These are phyloP conservation scores for Malurus elegans DNA, from an alignment of 2,113 vertebrate species.

Conservation along the genomic window DNA sequence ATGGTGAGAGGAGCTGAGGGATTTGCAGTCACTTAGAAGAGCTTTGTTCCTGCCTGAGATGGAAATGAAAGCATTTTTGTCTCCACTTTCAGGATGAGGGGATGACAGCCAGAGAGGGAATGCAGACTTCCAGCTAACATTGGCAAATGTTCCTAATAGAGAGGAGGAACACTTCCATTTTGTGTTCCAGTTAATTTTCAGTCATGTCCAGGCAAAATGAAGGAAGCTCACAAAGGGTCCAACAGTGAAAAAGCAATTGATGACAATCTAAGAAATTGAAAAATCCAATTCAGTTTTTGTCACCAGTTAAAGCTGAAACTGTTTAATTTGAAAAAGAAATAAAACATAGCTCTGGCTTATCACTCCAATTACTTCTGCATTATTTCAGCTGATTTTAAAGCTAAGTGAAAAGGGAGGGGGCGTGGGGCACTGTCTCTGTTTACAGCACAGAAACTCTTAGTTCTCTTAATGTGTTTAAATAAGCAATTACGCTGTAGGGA, in stretches of 20 bases:
- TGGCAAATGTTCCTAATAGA: neutral
- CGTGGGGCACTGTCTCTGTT: neutral
- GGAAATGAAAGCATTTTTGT: neutral
- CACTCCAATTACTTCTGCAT: conserved; percentile 30
- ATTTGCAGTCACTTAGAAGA: neutral
- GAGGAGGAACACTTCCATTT: neutral
- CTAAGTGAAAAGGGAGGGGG: neutral
- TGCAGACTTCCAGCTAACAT: neutral
- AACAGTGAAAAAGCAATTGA: neutral
- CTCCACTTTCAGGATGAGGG: neutral
- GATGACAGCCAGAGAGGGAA: neutral
- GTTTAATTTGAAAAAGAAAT: conserved; percentile 30
- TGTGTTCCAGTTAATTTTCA: neutral
- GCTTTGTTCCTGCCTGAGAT: neutral
- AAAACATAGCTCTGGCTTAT: conserved; percentile 32
- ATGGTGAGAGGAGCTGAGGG: neutral
- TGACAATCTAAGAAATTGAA: conserved; percentile 32
- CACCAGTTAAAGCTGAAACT: neutral
- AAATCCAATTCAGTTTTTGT: conserved; percentile 2
- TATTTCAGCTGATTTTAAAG: conserved; percentile 26
- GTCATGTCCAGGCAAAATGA: neutral
- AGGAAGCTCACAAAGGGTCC: neutral
- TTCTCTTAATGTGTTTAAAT: conserved; percentile 37
- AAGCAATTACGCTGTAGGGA: conserved; percentile 25
- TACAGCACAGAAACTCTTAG: conserved; percentile 5